These are phyloP conservation scores for Lonchura striata DNA, from an alignment of 2,113 vertebrate genomes.

Conservation along the genomic window DNA sequence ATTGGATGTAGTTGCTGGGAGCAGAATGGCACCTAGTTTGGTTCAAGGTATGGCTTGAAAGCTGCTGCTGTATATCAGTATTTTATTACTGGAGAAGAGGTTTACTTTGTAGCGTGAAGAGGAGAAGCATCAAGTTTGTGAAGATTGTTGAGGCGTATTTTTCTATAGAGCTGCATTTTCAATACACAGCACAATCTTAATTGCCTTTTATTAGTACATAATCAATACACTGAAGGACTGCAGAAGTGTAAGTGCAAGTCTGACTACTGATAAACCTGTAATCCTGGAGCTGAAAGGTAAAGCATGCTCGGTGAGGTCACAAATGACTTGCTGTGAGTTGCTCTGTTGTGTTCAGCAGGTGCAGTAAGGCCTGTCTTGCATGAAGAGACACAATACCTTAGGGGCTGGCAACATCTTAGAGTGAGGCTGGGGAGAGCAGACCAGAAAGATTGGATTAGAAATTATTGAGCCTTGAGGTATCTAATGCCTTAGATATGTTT, in stretches of 20 bases:
- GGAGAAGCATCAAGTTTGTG: background rate
- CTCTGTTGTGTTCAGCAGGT: background rate
- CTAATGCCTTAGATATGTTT: background rate
- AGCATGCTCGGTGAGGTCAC: background rate
- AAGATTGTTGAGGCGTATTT: background rate
- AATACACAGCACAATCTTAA: background rate
- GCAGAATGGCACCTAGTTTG: background rate
- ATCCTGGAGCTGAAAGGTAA: background rate
- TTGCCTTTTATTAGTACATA: background rate
- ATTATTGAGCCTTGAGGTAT: background rate
- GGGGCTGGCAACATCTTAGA: background rate
- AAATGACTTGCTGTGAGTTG: background rate
- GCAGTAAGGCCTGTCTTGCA: background rate
- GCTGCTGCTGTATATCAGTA: background rate
- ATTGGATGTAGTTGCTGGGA: background rate
- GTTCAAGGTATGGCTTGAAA: background rate
- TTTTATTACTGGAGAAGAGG: background rate
- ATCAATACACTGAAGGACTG: background rate
- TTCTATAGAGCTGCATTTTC: background rate
- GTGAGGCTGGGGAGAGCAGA: background rate
- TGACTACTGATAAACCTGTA: background rate
- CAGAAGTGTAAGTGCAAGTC: background rate
- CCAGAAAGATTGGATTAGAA: background rate
- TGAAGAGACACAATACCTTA: background rate
- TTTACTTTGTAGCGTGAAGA: background rate